A percentile compares a stretch with the other conserved stretches of the same genome.
Evolutionary conservation across 1,140 invertebrate species (phyloP).

Genomic region (Dryas iulia): DNA sequence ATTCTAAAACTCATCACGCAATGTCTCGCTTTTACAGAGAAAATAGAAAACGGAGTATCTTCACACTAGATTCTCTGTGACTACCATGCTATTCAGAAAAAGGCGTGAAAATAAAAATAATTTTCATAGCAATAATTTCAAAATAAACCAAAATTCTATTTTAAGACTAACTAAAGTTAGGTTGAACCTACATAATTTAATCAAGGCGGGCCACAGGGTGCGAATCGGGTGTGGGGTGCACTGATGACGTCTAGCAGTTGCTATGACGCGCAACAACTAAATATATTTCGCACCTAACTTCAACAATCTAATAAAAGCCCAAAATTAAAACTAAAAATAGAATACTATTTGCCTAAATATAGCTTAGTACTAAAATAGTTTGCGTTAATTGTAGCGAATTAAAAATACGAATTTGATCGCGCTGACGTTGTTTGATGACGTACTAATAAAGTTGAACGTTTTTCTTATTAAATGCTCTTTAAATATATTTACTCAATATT

Average conservation of each 20-base stretch:
- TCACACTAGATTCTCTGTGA: too few relatives aligned
- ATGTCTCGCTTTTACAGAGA: too few relatives aligned
- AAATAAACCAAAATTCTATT: not conserved
- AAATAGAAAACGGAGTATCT: too few relatives aligned
- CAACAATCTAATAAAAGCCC: not conserved
- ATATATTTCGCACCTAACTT: not conserved
- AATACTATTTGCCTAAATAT: not conserved
- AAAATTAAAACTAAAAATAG: not conserved
- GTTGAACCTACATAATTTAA: conserved; percentile 12
- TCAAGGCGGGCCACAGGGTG: conserved; percentile 20
- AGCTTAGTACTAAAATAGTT: not conserved
- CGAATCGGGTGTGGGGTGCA: conserved; percentile 23
- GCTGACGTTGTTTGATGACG: not conserved
- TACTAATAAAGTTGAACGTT: too few relatives aligned
- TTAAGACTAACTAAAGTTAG: not conserved
- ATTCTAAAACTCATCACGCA: too few relatives aligned
- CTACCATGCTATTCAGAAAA: too few relatives aligned
- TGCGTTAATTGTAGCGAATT: not conserved
- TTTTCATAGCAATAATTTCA: too few relatives aligned
- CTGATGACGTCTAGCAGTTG: conserved; percentile 21
- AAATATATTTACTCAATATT: not conserved
- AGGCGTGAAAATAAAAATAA: too few relatives aligned
- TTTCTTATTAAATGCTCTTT: too few relatives aligned
- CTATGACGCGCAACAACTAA: conserved; percentile 25
- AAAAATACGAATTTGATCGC: too few relatives aligned